These are phyloP conservation scores for Tetanocera ferruginea DNA, from an alignment of 2,888 invertebrate species.

Conservation along the genomic window DNA sequence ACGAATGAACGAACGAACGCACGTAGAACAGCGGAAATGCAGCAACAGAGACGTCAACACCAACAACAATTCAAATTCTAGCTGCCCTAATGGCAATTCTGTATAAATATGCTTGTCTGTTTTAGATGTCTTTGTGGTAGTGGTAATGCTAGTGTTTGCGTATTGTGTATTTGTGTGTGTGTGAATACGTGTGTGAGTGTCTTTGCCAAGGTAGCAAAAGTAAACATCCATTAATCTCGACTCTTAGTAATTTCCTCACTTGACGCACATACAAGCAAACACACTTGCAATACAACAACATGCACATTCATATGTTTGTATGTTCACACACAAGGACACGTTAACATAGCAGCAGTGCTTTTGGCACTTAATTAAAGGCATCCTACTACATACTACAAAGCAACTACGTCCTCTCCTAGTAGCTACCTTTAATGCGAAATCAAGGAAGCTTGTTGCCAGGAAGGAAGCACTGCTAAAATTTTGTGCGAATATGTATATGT, in stretches of 20 bases:
- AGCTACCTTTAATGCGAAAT: neutral
- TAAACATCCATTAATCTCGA: slow-evolving; percentile 65
- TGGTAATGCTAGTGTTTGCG: neutral
- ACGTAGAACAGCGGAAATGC: slow-evolving; percentile 46
- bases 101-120: neutral
- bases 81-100: slow-evolving; percentile 20
- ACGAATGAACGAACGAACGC: slow-evolving; percentile 7
- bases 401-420: neutral
- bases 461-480: slow-evolving; percentile 27
- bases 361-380: slow-evolving; percentile 61
- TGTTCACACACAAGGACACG: slow-evolving; percentile 19
- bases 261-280: slow-evolving; percentile 46
- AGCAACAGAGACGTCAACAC: slow-evolving; percentile 44
- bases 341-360: slow-evolving; percentile 48
- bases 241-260: slow-evolving; percentile 66
- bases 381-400: slow-evolving; percentile 15
- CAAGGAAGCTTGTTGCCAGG: neutral
- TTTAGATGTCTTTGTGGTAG: neutral
- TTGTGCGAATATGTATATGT: slow-evolving; percentile 18
- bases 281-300: neutral
- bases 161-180: no score
- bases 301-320: neutral
- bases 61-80: slow-evolving; percentile 20
- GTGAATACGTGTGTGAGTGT: slow-evolving; percentile 2
- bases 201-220: slow-evolving; percentile 24